phyloP scores from a whole-genome alignment of 2,888 invertebrate genomes.

The Leistus spinibarbis region DNA sequence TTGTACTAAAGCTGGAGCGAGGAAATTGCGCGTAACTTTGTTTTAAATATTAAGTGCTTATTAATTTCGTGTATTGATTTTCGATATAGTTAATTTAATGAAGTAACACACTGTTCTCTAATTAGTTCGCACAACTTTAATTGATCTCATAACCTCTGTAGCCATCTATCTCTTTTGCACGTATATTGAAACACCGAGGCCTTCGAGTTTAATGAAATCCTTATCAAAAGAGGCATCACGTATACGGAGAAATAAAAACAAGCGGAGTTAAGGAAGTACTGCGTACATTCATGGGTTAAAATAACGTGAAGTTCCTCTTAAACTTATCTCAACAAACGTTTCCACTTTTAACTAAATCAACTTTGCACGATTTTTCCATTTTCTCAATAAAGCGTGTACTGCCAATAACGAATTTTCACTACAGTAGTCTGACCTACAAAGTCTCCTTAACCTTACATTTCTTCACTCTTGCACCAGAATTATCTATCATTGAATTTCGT shows the following conservation, averaged over 20 bases:
- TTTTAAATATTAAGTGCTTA: conserved; percentile 21
- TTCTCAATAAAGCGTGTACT: neutral
- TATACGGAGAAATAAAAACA: neutral
- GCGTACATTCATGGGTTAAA: neutral
- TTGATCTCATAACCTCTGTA: conserved; percentile 7
- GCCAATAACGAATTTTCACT: neutral
- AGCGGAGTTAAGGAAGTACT: neutral
- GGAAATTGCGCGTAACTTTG: neutral
- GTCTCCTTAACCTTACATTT: neutral
- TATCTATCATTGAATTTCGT: neutral
- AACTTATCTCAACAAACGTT: neutral
- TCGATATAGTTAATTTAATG: conserved; percentile 30
- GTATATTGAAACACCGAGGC: neutral
- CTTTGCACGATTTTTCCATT: neutral
- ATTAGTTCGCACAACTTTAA: conserved; percentile 32
- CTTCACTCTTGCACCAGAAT: neutral
- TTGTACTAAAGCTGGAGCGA: neutral
- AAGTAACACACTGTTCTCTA: conserved; percentile 34
- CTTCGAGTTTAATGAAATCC: conserved; percentile 22
- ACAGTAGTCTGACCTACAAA: too few species aligned
- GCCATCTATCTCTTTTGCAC: neutral
- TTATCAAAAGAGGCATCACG: conserved; percentile 17
- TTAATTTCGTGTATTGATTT: conserved; percentile 34
- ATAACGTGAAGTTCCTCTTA: neutral
- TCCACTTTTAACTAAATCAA: neutral